These are phyloP conservation scores for Synanthedon andrenaeformis DNA, from an alignment of 2,888 invertebrate species.

Conservation along the genomic window DNA sequence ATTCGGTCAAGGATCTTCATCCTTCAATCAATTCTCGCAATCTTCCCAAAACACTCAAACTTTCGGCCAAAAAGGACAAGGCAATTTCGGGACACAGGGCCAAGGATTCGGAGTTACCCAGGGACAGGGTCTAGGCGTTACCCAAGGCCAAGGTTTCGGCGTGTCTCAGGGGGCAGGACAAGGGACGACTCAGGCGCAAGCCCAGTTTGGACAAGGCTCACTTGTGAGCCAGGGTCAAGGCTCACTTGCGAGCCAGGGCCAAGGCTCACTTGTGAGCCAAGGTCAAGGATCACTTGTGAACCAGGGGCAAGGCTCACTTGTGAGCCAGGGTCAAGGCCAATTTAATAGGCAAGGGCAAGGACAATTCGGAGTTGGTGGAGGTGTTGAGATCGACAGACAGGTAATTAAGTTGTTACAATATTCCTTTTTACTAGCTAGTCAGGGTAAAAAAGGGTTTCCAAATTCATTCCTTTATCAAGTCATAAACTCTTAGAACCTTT, in stretches of 20 bases:
- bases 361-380: constrained; percentile 20
- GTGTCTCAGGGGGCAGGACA: constrained; percentile 3
- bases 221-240: constrained; percentile 3
- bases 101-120: constrained; percentile 6
- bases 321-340: constrained; percentile 5
- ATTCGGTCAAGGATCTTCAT: not conserved
- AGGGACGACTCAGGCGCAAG: constrained; percentile 1
- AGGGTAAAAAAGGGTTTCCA: too few species aligned
- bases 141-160: constrained; percentile 4
- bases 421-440: too few species aligned
- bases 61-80: constrained; percentile 4
- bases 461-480: too few species aligned
- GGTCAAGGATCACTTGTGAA: constrained; percentile 7
- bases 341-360: constrained; percentile 11
- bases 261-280: constrained; percentile 5
- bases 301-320: constrained; percentile 7
- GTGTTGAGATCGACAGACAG: constrained; percentile 15
- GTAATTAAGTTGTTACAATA: constrained; percentile 2
- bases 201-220: constrained; percentile 1
- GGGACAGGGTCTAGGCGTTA: constrained; percentile 3
- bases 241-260: constrained; percentile 1
- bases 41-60: constrained; percentile 3
- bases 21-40: constrained; percentile 1
- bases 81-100: constrained; percentile 4
- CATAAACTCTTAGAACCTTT: too few species aligned